phyloP scores from a whole-genome alignment of 2,113 vertebrate genomes.

The Plectropomus leopardus region DNA sequence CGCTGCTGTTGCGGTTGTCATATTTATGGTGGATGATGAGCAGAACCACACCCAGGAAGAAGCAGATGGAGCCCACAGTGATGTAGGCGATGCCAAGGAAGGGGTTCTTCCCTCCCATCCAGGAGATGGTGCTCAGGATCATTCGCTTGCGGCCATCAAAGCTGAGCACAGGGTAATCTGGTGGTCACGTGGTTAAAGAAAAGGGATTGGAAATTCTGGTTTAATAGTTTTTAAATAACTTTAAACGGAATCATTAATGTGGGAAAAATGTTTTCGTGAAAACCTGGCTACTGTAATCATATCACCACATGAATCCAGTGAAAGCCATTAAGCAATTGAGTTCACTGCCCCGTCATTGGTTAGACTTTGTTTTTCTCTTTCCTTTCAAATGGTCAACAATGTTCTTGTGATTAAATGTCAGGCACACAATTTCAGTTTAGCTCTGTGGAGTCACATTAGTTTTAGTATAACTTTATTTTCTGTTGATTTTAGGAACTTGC shows the following conservation, averaged over 20 bases:
- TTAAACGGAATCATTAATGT: neutral
- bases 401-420: neutral
- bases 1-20: slow-evolving; percentile 93
- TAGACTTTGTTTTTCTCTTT: neutral
- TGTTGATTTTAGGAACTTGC: neutral
- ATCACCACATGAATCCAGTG: neutral
- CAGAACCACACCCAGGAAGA: slow-evolving; percentile 95
- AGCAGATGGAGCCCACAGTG: slow-evolving; percentile 95
- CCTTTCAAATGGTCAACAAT: neutral
- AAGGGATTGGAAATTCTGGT: slow-evolving; percentile 15
- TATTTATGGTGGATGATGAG: slow-evolving; percentile 98
- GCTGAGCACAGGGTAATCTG: slow-evolving; percentile 97
- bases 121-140: slow-evolving; percentile 98
- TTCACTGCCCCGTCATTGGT: neutral
- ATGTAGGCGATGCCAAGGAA: slow-evolving; percentile 99
- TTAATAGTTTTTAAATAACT: neutral
- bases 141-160: slow-evolving; percentile 97
- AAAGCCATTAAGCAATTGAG: neutral
- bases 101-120: slow-evolving; percentile 99
- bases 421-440: neutral
- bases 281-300: neutral
- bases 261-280: neutral
- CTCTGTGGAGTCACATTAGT: neutral
- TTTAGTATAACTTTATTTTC: neutral
- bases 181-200: slow-evolving; percentile 85